Evolutionary conservation across 1,140 invertebrate species (phyloP).

Genomic region (Procambarus virginalis): DNA sequence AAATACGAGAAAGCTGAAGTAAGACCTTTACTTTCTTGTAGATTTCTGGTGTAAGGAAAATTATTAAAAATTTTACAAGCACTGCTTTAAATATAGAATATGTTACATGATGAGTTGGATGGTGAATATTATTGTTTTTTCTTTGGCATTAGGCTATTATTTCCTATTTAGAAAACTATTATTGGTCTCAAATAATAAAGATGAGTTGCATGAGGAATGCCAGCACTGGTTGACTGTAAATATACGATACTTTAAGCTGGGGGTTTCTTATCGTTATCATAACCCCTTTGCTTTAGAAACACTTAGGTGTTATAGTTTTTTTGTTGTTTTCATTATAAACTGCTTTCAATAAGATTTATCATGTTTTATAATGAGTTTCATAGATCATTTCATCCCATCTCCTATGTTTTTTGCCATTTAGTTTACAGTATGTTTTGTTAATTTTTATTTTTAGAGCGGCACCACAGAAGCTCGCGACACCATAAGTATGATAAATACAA

Average conservation of each 20-base stretch:
- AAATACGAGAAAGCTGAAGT: too few relatives aligned
- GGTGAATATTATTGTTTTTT: too few relatives aligned
- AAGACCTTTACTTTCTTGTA: too few relatives aligned
- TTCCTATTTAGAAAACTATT: neutral
- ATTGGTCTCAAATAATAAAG: neutral
- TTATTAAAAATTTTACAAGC: too few relatives aligned
- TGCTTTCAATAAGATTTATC: neutral
- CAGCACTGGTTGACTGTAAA: neutral
- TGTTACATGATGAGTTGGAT: too few relatives aligned
- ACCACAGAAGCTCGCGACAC: constrained; percentile 79
- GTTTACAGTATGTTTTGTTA: constrained; percentile 66
- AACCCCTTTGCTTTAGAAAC: neutral
- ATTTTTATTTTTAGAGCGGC: constrained; percentile 72
- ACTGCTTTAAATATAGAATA: too few relatives aligned
- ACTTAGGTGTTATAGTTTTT: neutral
- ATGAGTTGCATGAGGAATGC: constrained; percentile 1
- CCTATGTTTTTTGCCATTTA: constrained; percentile 48
- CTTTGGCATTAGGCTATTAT: too few relatives aligned
- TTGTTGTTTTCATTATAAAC: neutral
- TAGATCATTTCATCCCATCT: constrained; percentile 41
- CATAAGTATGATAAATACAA: constrained; percentile 80
- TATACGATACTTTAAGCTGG: neutral
- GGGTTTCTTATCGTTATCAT: neutral
- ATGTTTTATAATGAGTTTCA: neutral
- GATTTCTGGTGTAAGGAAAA: too few relatives aligned